Conservation (phyloP, 1,140 invertebrate species). For the Neuroterus valhalla region DNA sequence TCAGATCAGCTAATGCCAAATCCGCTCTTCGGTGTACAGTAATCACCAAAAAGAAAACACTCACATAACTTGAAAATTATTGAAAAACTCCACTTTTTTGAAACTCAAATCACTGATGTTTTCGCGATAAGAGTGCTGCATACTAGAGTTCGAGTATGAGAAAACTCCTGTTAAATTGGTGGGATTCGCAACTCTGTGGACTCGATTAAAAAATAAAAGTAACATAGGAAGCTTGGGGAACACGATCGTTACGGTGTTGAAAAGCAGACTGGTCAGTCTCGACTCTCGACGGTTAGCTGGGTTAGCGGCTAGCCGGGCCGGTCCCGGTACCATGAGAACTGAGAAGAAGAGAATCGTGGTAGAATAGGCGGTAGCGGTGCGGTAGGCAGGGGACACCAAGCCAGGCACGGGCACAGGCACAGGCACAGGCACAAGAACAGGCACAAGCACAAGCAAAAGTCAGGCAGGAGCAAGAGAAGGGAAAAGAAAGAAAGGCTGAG, state of each 20-base stretch:
- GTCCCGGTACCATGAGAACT: constrained; percentile 16
- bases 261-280: constrained; percentile 45
- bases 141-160: background rate
- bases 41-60: constrained; percentile 7
- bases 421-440: constrained; percentile 24
- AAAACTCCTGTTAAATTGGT: too few relatives aligned
- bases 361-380: too few relatives aligned
- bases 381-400: constrained; percentile 20
- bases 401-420: too few relatives aligned
- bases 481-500: constrained; percentile 21
- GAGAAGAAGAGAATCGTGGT: too few relatives aligned
- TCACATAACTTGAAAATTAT: background rate
- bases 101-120: background rate
- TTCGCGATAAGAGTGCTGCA: background rate
- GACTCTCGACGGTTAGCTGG: constrained; percentile 39
- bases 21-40: background rate
- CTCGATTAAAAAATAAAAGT: background rate
- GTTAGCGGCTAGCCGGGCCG: too few relatives aligned
- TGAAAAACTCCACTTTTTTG: background rate
- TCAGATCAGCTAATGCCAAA: background rate
- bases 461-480: constrained; percentile 32
- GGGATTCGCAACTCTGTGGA: background rate
- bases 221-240: constrained; percentile 2
- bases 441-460: constrained; percentile 20
- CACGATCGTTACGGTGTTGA: constrained; percentile 30